Evolutionary conservation across 92 coral and sea anemone genomes (phyloP), one percentile per base, ranked within the genome.

Genomic region (Phymanthus crucifer): DNA sequence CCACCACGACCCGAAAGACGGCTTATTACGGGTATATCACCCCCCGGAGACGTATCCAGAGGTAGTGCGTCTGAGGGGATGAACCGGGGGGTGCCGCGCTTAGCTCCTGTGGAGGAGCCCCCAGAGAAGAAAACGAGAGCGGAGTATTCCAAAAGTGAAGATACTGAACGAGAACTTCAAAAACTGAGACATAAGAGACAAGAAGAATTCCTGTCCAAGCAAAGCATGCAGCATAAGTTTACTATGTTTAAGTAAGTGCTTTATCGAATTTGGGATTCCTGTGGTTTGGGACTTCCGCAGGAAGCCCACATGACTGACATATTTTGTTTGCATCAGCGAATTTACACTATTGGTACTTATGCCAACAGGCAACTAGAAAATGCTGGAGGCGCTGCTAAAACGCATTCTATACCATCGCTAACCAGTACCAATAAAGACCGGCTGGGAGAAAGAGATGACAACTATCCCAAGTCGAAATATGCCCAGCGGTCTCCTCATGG

Each of bases 121-220:
- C 89, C 88, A n/a, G 97, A 90, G 70, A 92, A 92, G 89, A 90
- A 85, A 73, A 66, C 47, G 72, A 84, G 82, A 45, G 24, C 32
- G 7, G 94, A 87, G 48, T 66, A 76, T 32, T 64, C 78, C 6
- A 78, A 77, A 43, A 65, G 45, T 45, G 89, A 87, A 18, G 90
- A 89, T n/a, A 50, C 74, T 13, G 93, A 89, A 71, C 74, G 86
- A 47, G 91, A 92, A 58, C 79, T 86, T 64, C 90, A 88, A 46
- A 80, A 87, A 67, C 90, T 85, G 66, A 85, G 84, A 78, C 81
- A 85, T 75, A 81, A 82, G 68, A 70, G 70, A 48, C 87, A 91
- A 66, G 95, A 89, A 70, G 88, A 84, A 72, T 77, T 56, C 74
- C 74, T 92, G 32, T 87, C 83, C 75, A 82, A 82, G 36, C 91